Base-by-base conservation (phyloP, 2,113 vertebrate genomes). In the Trinectes maculatus region DNA sequence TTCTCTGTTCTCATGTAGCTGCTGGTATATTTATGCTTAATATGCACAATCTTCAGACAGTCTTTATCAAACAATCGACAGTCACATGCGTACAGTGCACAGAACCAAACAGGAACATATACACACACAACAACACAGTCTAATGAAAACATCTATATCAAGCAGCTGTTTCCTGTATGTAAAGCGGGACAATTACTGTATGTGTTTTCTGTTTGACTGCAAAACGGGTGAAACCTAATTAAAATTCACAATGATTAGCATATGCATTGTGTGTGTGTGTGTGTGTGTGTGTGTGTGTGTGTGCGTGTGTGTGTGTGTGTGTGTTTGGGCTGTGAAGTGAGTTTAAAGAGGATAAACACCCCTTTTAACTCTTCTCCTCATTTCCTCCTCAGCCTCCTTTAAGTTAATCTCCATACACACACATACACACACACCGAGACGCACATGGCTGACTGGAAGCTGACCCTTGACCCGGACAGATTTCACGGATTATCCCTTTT, bases 401-500 rank as follows among this genome's bases (percentile, higher is more conserved):
- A 71, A 79, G 58, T 72, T 79, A 91, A 94, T 95, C 93, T 94
- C 90, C 92, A 63, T 58, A 73, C 60, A 71, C 65, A 65, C 71
- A 71, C 43, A 34, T 13, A 34, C 64, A 73, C 74, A 74, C 62
- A 40, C 49, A 63, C 69, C 71, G 65, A 83, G 64, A 85, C 71
- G 58, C 88, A 93, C 82, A 94, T 92, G 94, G 92, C 92, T 93
- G 92, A 93, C 93, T 93, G 93, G 92, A 94, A 91, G 83, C 71
- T 94, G 94, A 97, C 94, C 96, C 94, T 93, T 96, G 93, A 96
- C 88, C 95, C 79, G 90, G 87, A 87, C 91, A 96, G 94, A 95
- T 96, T 95, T 95, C 85, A 94, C 90, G 94, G 94, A 96, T 97
- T 96, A 96, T 94, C 93, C 91, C 86, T 93, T 95, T 86, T 94